phyloP scores from a whole-genome alignment of 2,113 vertebrate genomes.

The Nothocercus nigrocapillus region DNA sequence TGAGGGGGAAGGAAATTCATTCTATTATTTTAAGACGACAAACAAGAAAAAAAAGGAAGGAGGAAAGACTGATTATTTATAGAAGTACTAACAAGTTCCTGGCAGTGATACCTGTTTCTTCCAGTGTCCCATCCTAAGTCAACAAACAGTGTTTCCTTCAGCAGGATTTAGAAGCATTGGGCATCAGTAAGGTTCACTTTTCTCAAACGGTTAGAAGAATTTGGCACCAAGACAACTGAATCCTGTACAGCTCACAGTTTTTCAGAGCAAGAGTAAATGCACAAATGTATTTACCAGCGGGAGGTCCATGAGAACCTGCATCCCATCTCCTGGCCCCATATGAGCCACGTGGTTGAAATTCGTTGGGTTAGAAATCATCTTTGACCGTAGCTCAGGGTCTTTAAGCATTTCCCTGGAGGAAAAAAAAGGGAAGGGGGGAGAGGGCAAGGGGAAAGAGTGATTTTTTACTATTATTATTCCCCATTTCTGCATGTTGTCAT shows the following conservation, averaged over 20 bases:
- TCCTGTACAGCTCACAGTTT: not conserved
- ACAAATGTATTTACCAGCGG: slow-evolving; percentile 86
- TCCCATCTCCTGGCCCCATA: slow-evolving; percentile 98
- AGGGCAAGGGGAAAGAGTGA: not conserved
- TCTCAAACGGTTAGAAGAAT: not conserved
- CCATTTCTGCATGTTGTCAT: not conserved
- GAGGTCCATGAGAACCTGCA: slow-evolving; percentile 98
- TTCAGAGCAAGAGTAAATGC: not conserved
- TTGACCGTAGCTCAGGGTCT: slow-evolving; percentile 93
- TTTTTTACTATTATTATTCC: not conserved
- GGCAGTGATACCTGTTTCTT: not conserved
- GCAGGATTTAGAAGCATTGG: slow-evolving; percentile 11
- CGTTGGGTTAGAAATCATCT: slow-evolving; percentile 96
- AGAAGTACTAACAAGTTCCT: slow-evolving; percentile 27
- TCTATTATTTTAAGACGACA: slow-evolving; percentile 76
- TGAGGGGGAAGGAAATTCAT: slow-evolving; percentile 82
- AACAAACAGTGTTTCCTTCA: not conserved
- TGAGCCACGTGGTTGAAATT: slow-evolving; percentile 99
- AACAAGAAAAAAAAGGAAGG: slow-evolving; percentile 72
- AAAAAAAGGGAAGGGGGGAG: too few relatives aligned
- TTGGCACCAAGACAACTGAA: not conserved
- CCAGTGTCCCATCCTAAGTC: not conserved
- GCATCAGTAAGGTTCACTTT: not conserved
- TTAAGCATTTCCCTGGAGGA: slow-evolving; percentile 91
- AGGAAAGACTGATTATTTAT: slow-evolving; percentile 65